phyloP scores from a whole-genome alignment of 2,113 vertebrate species.

The Phaetusa simplex region DNA sequence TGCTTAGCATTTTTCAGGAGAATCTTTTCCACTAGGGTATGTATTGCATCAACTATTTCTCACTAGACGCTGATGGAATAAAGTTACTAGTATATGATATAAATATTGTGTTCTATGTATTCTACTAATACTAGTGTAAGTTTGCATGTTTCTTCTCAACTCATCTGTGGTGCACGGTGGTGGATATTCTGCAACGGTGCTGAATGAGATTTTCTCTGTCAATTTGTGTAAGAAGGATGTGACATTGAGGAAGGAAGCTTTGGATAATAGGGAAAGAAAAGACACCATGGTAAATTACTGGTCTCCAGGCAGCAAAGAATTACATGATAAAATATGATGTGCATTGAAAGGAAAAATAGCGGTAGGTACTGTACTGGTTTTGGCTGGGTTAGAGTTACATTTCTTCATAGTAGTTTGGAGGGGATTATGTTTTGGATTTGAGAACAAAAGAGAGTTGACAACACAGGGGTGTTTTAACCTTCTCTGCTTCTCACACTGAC shows the following conservation, averaged over 20 bases:
- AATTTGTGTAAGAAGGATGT: not conserved
- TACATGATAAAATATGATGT: not conserved
- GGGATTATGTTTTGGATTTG: not conserved
- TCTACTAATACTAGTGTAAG: not conserved
- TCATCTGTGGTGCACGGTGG: not conserved
- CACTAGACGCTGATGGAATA: not conserved
- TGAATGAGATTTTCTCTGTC: not conserved
- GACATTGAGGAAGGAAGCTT: not conserved
- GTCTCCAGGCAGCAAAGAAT: not conserved
- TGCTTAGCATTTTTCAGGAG: not conserved
- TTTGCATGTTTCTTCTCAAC: not conserved
- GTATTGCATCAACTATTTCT: not conserved
- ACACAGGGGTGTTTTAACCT: not conserved
- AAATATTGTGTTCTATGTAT: not conserved
- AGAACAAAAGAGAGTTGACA: not conserved
- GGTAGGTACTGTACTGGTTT: not conserved
- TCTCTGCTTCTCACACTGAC: not conserved
- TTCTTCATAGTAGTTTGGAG: not conserved
- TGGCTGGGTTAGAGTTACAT: not conserved
- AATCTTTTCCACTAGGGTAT: not conserved
- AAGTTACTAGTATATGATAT: not conserved
- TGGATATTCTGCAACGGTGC: fast-evolving
- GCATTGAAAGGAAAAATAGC: not conserved
- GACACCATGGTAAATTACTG: not conserved
- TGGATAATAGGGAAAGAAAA: not conserved